Evolutionary conservation across 2,113 vertebrate species (phyloP), one percentile per base, ranked within the genome.

Genomic region (Pygoscelis adeliae): DNA sequence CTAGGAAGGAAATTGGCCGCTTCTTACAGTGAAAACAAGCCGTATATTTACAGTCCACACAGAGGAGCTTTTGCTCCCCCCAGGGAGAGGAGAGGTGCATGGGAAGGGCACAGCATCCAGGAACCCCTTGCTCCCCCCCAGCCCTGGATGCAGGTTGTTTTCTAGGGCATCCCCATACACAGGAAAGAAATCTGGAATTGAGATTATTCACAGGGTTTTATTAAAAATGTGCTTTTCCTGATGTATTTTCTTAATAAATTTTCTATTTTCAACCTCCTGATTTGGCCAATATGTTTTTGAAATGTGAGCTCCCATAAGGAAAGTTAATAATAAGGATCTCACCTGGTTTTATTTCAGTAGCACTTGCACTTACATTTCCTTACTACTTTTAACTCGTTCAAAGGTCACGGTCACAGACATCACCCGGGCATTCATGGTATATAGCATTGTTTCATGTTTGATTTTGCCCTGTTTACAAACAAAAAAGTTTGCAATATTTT

Each of bases 21-120:
- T 36, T 59, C 11, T 46, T 53, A 7, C 10, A 42, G 30, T 19
- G 34, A 49, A 91, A 88, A 14, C 3, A 71, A 58, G 18, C 10
- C 0, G 0, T 18, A 15, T 13, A 13, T 71, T 47, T 58, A 34
- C n/a, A 58, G 22, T 17, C 30, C 4, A 11, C 0, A 1, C 14
- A 49, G 47, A 61, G n/a, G 30, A 44, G 18, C 13, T 52, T 59
- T 36, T 2, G 1, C 42, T 5, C 20, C 13, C 27, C 12, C n/a
- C 16, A 13, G 25, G 58, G 20, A 50, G 29, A 26, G 22, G 18
- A 63, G 21, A 29, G 20, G 17, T 15, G 5, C 0, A 0, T 56
- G 42, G 50, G 36, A 70, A 81, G 8, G 17, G 14, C 16, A 69
- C 19, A 30, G 34, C 14, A 50, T 65, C 5, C 0, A 40, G 50